Evolutionary conservation across 2,113 vertebrate species (phyloP).

Genomic region (Aspiorhynchus laticeps): DNA sequence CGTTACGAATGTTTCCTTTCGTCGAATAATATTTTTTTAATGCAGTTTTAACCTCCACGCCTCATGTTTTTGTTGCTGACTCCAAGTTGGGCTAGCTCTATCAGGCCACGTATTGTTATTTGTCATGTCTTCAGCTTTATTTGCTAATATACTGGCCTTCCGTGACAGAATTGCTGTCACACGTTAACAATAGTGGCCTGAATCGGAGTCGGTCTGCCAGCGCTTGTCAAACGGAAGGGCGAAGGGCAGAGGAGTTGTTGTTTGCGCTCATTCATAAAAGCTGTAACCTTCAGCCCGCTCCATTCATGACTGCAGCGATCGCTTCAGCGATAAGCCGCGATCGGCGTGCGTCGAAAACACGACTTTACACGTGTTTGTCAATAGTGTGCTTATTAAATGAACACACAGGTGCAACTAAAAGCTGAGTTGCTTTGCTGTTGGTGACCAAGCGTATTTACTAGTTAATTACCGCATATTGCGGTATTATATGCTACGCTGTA

Average conservation of each 20-base stretch:
- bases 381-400: neutral
- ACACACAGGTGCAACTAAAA: neutral
- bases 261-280: constrained; percentile 61
- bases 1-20: neutral
- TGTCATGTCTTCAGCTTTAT: neutral
- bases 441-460: neutral
- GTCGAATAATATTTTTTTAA: neutral
- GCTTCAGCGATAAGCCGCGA: constrained; percentile 5
- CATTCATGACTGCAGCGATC: constrained; percentile 48
- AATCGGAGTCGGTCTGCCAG: constrained; percentile 29
- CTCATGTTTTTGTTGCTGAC: neutral
- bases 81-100: neutral
- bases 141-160: constrained; percentile 75
- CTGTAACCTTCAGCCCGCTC: constrained; percentile 47
- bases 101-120: neutral
- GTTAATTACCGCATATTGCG: neutral
- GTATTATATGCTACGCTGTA: neutral
- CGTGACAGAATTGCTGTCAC: constrained; percentile 27
- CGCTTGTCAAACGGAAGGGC: constrained; percentile 47
- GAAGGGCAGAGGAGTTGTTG: constrained; percentile 39
- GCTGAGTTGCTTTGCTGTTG: too few relatives aligned
- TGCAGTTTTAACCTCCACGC: too few relatives aligned
- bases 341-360: neutral
- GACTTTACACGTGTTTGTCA: neutral
- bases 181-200: constrained; percentile 4